Evolutionary conservation across 2,113 vertebrate genomes (phyloP).

Genomic region (Mungos mungo): DNA sequence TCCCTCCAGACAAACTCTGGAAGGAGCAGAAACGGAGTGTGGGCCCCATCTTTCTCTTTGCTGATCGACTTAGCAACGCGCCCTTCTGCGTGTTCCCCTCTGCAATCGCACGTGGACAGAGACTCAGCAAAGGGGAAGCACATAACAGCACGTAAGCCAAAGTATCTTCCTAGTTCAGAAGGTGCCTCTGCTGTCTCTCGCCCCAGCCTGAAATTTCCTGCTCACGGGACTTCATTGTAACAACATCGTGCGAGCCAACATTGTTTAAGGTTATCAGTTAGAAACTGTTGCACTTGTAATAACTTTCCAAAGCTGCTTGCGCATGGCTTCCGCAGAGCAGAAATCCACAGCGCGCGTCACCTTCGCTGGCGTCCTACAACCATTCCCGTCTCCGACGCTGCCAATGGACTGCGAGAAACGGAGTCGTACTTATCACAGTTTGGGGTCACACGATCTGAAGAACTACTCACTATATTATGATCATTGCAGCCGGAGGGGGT

Average conservation of each 20-base stretch:
- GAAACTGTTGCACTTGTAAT: neutral
- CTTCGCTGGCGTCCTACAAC: neutral
- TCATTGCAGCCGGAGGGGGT: constrained; percentile 62
- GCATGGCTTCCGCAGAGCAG: neutral
- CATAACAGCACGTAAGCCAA: neutral
- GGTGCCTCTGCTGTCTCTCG: neutral
- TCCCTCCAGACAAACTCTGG: neutral
- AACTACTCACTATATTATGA: constrained; percentile 73
- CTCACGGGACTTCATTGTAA: neutral
- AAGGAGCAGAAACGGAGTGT: neutral
- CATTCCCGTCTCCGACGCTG: neutral
- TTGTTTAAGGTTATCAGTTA: neutral
- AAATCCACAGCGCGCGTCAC: neutral
- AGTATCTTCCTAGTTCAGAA: neutral
- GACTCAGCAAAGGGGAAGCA: neutral
- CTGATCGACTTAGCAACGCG: neutral
- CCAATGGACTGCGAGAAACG: constrained; percentile 15
- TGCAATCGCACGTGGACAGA: neutral
- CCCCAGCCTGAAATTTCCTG: neutral
- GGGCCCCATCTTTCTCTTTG: neutral
- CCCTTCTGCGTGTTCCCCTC: neutral
- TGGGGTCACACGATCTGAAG: constrained; percentile 63
- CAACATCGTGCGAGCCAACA: neutral
- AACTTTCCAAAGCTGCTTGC: neutral
- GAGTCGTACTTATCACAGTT: constrained; percentile 56